A percentile compares a stretch with the other conserved stretches of the same genome.
Conservation (phyloP, 2,113 vertebrate species). For the Python bivittatus region DNA sequence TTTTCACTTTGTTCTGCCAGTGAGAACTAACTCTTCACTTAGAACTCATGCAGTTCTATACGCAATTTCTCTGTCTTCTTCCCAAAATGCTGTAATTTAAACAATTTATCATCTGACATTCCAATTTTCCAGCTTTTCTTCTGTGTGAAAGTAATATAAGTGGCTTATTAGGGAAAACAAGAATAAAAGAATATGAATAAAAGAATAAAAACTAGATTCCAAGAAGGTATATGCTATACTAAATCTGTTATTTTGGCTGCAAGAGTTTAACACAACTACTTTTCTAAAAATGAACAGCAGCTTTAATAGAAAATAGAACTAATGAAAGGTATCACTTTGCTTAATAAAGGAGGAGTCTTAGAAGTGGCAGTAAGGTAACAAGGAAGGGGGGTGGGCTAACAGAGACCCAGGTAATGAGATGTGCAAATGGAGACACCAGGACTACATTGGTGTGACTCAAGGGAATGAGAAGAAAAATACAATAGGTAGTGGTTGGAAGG, state of each 20-base stretch:
- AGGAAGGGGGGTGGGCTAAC: background rate
- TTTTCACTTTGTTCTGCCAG: constrained; percentile 23
- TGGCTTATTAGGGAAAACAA: background rate
- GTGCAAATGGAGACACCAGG: background rate
- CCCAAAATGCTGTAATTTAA: background rate
- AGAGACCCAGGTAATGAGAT: background rate
- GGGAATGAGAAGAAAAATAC: background rate
- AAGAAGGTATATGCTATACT: background rate
- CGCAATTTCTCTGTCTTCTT: background rate
- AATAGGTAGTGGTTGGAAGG: background rate
- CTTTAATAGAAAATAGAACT: background rate
- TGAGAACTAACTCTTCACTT: background rate
- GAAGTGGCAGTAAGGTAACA: background rate
- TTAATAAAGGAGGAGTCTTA: background rate
- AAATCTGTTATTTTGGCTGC: background rate
- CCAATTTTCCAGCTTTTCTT: background rate
- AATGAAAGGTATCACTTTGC: background rate
- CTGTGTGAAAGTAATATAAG: background rate
- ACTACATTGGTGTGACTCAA: background rate
- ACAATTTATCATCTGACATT: background rate
- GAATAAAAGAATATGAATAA: too few species aligned
- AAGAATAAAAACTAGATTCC: background rate
- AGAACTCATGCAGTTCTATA: background rate
- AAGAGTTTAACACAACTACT: background rate
- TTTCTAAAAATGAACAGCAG: background rate